phyloP scores from a whole-genome alignment of 2,113 vertebrate species.

The Siphamia tubifer region DNA sequence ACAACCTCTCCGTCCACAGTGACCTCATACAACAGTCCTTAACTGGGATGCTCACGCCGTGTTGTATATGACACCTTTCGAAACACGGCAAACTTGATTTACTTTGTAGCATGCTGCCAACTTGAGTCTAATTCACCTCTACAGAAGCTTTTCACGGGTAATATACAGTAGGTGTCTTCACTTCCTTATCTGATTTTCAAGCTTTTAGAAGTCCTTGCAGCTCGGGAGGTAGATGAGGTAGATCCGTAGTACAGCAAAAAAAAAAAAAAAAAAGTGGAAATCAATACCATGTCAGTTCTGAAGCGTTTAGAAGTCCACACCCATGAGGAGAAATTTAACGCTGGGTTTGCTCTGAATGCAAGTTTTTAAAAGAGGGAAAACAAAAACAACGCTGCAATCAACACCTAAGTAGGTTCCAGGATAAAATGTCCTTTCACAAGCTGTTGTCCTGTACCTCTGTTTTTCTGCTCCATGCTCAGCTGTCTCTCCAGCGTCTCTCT shows the following conservation, averaged over 20 bases:
- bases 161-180: conserved; percentile 54
- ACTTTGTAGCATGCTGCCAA: conserved; percentile 32
- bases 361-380: background rate
- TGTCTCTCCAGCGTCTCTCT: conserved; percentile 97
- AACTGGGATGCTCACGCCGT: conserved; percentile 15
- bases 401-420: background rate
- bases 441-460: conserved; percentile 88
- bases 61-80: conserved; percentile 23
- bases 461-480: conserved; percentile 96
- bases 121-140: conserved; percentile 52
- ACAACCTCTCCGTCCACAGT: background rate
- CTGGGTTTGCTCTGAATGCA: background rate
- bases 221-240: conserved; percentile 41
- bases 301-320: conserved; percentile 13
- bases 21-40: conserved; percentile 19
- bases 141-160: conserved; percentile 45
- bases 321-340: background rate
- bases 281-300: conserved; percentile 3
- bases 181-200: conserved; percentile 55
- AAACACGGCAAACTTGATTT: conserved; percentile 56
- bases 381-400: background rate
- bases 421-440: background rate
- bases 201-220: conserved; percentile 43
- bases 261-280: conserved; percentile 26
- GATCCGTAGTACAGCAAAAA: conserved; percentile 20